A percentile compares a stretch with the other conserved stretches of the same genome.
These are phyloP conservation scores for Andrena fulva DNA, from an alignment of 2,888 invertebrate species.

Conservation along the genomic window DNA sequence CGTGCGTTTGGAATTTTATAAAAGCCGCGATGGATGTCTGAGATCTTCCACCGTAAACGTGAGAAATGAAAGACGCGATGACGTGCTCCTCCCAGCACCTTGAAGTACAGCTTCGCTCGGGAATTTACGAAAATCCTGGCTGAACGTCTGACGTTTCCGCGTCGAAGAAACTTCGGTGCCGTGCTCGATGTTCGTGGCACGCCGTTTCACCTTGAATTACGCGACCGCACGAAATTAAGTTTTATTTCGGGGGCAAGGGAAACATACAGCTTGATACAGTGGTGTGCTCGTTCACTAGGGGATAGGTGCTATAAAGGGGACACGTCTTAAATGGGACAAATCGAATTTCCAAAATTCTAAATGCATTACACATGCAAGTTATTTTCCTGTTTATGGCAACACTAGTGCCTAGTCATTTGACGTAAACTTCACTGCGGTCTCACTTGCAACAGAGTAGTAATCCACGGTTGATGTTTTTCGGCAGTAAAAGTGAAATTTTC, in stretches of 20 bases:
- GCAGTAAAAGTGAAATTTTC: too few relatives aligned
- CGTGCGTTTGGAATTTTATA: slow-evolving; percentile 10
- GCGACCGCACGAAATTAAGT: slow-evolving; percentile 27
- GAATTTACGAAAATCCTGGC: slow-evolving; percentile 8
- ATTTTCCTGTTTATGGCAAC: too few relatives aligned
- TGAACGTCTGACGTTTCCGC: slow-evolving; percentile 10
- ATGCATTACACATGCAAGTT: too few relatives aligned
- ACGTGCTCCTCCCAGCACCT: neutral
- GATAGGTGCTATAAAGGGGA: too few relatives aligned
- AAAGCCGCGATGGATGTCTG: neutral
- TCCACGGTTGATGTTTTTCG: too few relatives aligned
- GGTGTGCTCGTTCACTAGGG: neutral
- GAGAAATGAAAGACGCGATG: neutral
- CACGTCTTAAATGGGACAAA: too few relatives aligned
- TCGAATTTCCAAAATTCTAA: too few relatives aligned
- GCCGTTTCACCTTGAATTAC: slow-evolving; percentile 21
- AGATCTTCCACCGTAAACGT: neutral
- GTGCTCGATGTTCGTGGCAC: slow-evolving; percentile 21
- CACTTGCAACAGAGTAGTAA: too few relatives aligned
- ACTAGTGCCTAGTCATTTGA: too few relatives aligned
- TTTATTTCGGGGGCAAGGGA: slow-evolving; percentile 1
- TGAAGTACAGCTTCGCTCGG: neutral
- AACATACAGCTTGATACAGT: neutral
- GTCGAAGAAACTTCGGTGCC: neutral
- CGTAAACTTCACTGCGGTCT: too few relatives aligned